Evolutionary conservation across 2,888 invertebrate genomes (phyloP), one percentile per base, ranked within the genome.

Genomic region (Apodemia duryi): DNA sequence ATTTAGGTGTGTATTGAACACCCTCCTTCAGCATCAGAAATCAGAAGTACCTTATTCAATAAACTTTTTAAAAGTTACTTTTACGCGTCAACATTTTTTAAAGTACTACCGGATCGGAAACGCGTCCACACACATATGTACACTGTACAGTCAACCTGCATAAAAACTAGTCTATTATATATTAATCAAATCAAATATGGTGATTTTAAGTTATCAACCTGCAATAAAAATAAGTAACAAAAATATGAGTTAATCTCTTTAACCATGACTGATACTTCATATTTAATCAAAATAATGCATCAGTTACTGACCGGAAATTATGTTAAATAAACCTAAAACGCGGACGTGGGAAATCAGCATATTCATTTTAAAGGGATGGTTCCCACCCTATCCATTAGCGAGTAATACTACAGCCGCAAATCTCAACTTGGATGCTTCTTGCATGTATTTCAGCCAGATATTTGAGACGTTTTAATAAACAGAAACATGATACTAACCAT

Each of bases 261-360:
- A 57, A 57, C 29, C 57, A 32, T 11, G 32, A 46, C 49, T 21
- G 62, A 49, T 62, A 62, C 28, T 49, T 49, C 66, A 68, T 68
- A 70, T 70, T 70, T 65, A 83, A 83, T 82, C 81, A 82, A 80
- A 81, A 79, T 85, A 85, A 84, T 79, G 83, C 78, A 77, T 80
- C 79, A 78, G 84, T 78, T 81, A 80, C 85, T 83, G 85, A 82
- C 84, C 85, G 83, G 81, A 88, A 87, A 86, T 88, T 88, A 88
- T 88, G 87, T 84, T 85, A 88, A 89, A 82, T 81, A 86, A 77
- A 78, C 80, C 82, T 84, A 83, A 86, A 88, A 86, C 83, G 81
- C 74, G 82, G 79, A 84, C 82, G 82, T 82, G 77, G 78, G 74
- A 83, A 86, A 88, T 88, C 88, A 86, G 84, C 84, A 87, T 87